phyloP scores from a whole-genome alignment of 2,797 vertebrate species.

The Tympanoctomys barrerae region DNA sequence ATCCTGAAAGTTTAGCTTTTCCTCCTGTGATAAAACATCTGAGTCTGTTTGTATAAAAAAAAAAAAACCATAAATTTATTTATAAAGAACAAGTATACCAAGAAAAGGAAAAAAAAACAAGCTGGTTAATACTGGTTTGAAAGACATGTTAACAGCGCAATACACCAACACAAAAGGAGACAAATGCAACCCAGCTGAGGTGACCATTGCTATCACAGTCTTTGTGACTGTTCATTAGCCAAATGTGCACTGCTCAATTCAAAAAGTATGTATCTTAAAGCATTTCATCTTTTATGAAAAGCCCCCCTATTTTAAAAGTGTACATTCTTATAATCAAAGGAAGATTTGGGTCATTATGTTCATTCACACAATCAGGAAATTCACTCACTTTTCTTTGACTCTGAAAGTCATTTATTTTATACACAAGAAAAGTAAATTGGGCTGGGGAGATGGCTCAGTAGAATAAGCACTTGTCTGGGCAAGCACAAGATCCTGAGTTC shows the following conservation, averaged over 20 bases:
- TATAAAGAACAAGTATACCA: not conserved
- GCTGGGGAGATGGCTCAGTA: too few relatives aligned
- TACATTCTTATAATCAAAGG: not conserved
- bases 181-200: not conserved
- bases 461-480: too few relatives aligned
- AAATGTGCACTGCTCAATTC: not conserved
- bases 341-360: not conserved
- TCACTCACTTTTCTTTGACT: not conserved
- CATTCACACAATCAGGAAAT: not conserved
- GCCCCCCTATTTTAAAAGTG: not conserved
- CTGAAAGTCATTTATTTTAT: not conserved
- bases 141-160: not conserved
- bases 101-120: not conserved
- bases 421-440: not conserved
- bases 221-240: not conserved
- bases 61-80: too few relatives aligned
- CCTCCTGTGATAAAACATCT: constrained; percentile 1
- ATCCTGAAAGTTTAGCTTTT: not conserved
- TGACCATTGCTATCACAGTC: not conserved
- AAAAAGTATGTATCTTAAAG: not conserved
- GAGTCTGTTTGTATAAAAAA: not conserved
- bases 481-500: too few relatives aligned
- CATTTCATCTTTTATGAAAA: not conserved
- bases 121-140: not conserved
- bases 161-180: not conserved